phyloP scores from a whole-genome alignment of 2,113 vertebrate species.

The Melanocharis versteri region DNA sequence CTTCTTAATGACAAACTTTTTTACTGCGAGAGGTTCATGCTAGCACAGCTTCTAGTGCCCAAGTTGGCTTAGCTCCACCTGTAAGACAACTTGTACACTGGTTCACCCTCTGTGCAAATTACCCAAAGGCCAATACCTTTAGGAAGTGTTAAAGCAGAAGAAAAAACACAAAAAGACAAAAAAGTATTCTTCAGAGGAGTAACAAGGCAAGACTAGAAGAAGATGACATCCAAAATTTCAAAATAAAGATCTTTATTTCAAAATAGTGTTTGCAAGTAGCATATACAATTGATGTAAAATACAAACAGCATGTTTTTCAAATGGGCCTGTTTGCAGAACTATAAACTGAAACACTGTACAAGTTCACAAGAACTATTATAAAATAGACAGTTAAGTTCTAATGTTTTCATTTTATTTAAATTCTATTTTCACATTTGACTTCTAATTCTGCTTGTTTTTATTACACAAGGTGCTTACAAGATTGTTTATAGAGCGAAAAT shows the following conservation, averaged over 20 bases:
- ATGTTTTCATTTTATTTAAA: slow-evolving; percentile 44
- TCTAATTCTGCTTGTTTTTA: slow-evolving; percentile 28
- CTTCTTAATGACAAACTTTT: not conserved
- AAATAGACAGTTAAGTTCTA: slow-evolving; percentile 30
- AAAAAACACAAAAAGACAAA: not conserved
- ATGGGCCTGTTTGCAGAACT: slow-evolving; percentile 12
- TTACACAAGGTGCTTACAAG: slow-evolving; percentile 60
- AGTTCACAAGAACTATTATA: slow-evolving; percentile 45
- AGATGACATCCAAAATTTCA: slow-evolving; percentile 22
- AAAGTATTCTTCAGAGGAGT: not conserved
- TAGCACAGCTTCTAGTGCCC: not conserved
- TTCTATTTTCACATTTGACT: slow-evolving; percentile 69
- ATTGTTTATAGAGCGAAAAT: slow-evolving; percentile 26
- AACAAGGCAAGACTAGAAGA: not conserved
- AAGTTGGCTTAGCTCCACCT: not conserved
- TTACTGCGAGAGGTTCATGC: not conserved
- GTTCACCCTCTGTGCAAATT: not conserved
- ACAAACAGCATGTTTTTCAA: slow-evolving; percentile 56
- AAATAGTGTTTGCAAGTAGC: slow-evolving; percentile 71
- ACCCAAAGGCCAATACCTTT: not conserved
- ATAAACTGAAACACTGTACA: slow-evolving; percentile 37
- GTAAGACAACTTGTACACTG: not conserved
- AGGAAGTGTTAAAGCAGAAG: not conserved
- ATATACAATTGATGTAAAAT: slow-evolving; percentile 69
- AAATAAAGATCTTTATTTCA: slow-evolving; percentile 74